Percentiles rank a stretch among this genome's conserved stretches.
Evolutionary conservation across 1,140 invertebrate genomes (phyloP).

Genomic region (Campoletis sonorensis): DNA sequence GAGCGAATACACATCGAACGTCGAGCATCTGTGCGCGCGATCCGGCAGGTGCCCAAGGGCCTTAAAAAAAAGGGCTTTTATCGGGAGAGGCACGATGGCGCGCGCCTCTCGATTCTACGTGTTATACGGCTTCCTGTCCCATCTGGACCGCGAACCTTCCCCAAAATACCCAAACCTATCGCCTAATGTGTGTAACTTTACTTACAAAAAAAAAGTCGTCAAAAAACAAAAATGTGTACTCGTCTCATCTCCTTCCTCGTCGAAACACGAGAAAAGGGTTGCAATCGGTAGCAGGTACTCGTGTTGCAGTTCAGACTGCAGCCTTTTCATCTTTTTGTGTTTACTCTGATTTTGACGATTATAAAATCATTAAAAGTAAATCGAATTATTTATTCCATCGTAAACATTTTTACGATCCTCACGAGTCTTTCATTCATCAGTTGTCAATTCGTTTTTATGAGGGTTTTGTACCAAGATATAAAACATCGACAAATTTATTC

Average conservation of each 20-base stretch:
- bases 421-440: background rate
- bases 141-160: constrained; percentile 57
- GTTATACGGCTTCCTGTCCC: constrained; percentile 63
- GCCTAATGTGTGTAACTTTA: constrained; percentile 43
- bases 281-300: constrained; percentile 26
- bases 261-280: constrained; percentile 29
- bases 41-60: constrained; percentile 58
- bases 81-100: constrained; percentile 45
- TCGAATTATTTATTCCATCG: background rate
- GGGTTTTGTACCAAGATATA: background rate
- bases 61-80: constrained; percentile 53
- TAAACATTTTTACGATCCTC: background rate
- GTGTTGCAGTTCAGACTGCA: background rate
- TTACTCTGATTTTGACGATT: background rate
- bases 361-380: constrained; percentile 5
- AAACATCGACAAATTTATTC: background rate
- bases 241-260: constrained; percentile 38
- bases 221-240: constrained; percentile 31
- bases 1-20: constrained; percentile 47
- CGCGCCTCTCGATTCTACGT: constrained; percentile 42
- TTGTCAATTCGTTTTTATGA: no score
- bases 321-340: background rate
- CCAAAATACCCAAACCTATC: constrained; percentile 46
- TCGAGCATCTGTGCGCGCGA: constrained; percentile 58
- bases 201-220: constrained; percentile 23